Base-by-base conservation (phyloP, 2,797 vertebrate species). In the Phoeniculus purpureus region DNA sequence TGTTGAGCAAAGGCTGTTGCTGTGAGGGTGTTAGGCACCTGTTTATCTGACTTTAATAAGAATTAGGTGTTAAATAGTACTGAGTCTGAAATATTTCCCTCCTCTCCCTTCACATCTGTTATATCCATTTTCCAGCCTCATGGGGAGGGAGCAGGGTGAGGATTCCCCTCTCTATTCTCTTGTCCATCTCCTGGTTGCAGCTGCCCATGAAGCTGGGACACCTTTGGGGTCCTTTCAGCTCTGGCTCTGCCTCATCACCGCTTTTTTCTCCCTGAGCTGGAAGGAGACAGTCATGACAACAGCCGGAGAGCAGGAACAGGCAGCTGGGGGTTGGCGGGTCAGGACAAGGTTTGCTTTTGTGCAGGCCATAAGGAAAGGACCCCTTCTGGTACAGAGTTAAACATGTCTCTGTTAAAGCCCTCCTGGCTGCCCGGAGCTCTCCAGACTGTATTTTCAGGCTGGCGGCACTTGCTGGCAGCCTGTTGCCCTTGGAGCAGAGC, bases 281-380 rank as follows among this genome's bases (percentile, higher is more conserved):
- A 27, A 51, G 72, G 60, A 25, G 81, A 45, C 3, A 3, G 21
- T 32, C 14, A 19, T 6, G 54, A 40, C 45, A 89, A 71, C 94
- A 95, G 94, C 94, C 9, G 60, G 71, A 27, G 47, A 87, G 87
- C 91, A 73, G 61, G 31, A n/a, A 19, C 67, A 37, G 81, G 73
- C 88, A 87, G 84, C 67, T 81, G 92, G 91, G 8, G 15, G 54
- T 45, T 82, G 77, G 27, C 34, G 27, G 89, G 78, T 4, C 93
- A 88, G 74, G 52, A 25, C 25, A 58, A 60, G 61, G 7, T 29
- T 50, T 59, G 40, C 64, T 79, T 89, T 93, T 96, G 92, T 94
- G 81, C 29, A 9, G 65, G 11, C 75, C 47, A 18, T 32, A 68
- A 87, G 78, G 77, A 34, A 43, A 29, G 54, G 67, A 93, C 72